Conservation (phyloP, 1,140 invertebrate genomes). For the Drosophila lacertosa region DNA sequence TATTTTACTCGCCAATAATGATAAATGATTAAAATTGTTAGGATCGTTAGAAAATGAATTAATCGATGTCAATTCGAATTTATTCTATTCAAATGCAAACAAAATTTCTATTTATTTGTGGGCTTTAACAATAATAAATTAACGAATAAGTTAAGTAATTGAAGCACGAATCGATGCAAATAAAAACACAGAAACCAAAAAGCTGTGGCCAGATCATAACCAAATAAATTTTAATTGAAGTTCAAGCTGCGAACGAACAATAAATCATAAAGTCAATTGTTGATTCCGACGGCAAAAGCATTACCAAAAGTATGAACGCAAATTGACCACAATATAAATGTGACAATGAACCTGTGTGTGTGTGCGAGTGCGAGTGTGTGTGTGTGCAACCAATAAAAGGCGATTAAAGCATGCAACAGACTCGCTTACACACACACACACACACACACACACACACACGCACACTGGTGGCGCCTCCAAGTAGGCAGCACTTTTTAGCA, state of each 20-base stretch:
- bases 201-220: constrained; percentile 30
- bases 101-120: too few species aligned
- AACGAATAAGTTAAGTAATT: background rate
- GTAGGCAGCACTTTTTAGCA: constrained; percentile 75
- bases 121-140: too few species aligned
- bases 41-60: too few species aligned
- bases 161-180: background rate
- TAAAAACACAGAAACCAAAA: constrained; percentile 3
- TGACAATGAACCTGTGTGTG: constrained; percentile 70
- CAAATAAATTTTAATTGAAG: constrained; percentile 37
- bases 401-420: constrained; percentile 60
- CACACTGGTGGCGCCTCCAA: constrained; percentile 48
- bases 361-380: constrained; percentile 10
- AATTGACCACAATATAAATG: constrained; percentile 81
- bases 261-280: constrained; percentile 30
- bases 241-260: constrained; percentile 5
- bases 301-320: constrained; percentile 74
- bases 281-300: constrained; percentile 15
- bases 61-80: too few species aligned
- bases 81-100: too few species aligned
- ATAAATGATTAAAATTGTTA: too few species aligned
- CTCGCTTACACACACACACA: constrained; percentile 6
- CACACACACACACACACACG: constrained; percentile 3
- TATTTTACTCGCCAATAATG: too few species aligned
- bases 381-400: constrained; percentile 61